Base-by-base conservation (phyloP, 1,140 invertebrate genomes). In the Cepaea nemoralis region DNA sequence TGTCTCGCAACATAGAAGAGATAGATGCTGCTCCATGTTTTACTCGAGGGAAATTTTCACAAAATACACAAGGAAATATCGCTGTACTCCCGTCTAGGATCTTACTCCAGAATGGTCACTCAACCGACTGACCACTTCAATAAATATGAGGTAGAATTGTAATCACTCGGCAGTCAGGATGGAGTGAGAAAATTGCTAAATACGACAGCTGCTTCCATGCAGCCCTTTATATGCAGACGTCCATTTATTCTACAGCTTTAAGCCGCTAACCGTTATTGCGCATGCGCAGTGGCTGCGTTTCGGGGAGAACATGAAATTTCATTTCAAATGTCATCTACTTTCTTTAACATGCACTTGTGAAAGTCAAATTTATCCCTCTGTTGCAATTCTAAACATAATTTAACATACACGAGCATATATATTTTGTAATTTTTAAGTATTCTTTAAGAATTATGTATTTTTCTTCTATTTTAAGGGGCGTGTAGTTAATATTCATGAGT, bases 1-100 rank as follows among this genome's bases (percentile, higher is more conserved):
- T 5, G 85, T 80, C 69, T 91, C 90, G 81, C 87, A 86, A 83
- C 90, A 91, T 80, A 90, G 85, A 76, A 90, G 71, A 0, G 73
- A 45, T 24, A 83, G 78, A 33, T 74, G 75, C 75, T 83, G 79
- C 83, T 81, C 81, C 37, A 63, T 77, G 40, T 67, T 19, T 42
- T 10, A 42, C 24, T 42, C n/a, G n/a, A n/a, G n/a, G 37, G 16
- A 0, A n/a, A 37, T 40, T 37, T n/a, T 66, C 19, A 27, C 1
- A 33, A 63, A 66, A 19, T 19, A 40, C 16, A 77, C 22, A 39
- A 39, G 19, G 3, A 22, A 55, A 55, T 19, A 8, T 22, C 50
- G 19, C 22, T 55, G 8, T 55, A 5, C 22, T 12, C 59, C n/a
- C 27, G n/a, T 63, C 8, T 45, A 31, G 27, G 59, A 63, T 63